These are phyloP conservation scores for Drosophila greeni DNA, from an alignment of 2,888 invertebrate species.

Conservation along the genomic window DNA sequence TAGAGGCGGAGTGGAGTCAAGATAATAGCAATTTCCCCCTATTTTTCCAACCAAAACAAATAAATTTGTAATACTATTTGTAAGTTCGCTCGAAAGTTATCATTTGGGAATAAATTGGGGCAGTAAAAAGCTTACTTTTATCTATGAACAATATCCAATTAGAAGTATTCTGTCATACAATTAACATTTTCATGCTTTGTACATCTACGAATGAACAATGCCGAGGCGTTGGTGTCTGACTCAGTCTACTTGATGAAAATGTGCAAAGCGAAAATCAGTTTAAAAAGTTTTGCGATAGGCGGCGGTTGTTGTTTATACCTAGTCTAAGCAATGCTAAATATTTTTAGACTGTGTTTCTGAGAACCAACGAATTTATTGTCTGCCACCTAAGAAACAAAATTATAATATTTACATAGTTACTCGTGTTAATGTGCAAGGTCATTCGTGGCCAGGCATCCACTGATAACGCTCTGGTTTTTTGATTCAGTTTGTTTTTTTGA, in stretches of 20 bases:
- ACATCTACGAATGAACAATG: not conserved
- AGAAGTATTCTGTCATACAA: slow-evolving; percentile 11
- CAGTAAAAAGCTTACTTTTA: slow-evolving; percentile 11
- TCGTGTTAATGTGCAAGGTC: slow-evolving; percentile 1
- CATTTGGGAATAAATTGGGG: not conserved
- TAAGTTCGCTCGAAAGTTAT: not conserved
- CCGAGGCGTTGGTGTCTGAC: slow-evolving; percentile 11
- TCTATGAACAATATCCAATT: slow-evolving; percentile 2
- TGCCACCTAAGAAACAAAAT: not conserved
- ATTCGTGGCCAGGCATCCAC: not conserved
- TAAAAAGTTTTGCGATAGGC: slow-evolving; percentile 33
- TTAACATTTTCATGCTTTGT: slow-evolving; percentile 9
- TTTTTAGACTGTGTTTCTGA: slow-evolving; percentile 24
- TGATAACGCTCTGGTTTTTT: slow-evolving; percentile 9
- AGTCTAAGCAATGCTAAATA: slow-evolving; percentile 11
- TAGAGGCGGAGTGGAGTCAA: not conserved
- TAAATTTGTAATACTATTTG: slow-evolving; percentile 5
- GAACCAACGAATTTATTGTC: slow-evolving; percentile 1
- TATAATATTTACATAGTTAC: slow-evolving; percentile 1
- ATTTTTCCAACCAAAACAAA: slow-evolving; percentile 7
- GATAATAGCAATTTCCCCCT: not conserved
- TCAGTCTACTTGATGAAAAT: slow-evolving; percentile 14
- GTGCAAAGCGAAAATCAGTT: slow-evolving; percentile 46
- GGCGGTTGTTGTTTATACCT: slow-evolving; percentile 45
- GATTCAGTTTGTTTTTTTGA: not conserved